phyloP scores from a whole-genome alignment of 1,140 invertebrate species.

The Eueides isabella region DNA sequence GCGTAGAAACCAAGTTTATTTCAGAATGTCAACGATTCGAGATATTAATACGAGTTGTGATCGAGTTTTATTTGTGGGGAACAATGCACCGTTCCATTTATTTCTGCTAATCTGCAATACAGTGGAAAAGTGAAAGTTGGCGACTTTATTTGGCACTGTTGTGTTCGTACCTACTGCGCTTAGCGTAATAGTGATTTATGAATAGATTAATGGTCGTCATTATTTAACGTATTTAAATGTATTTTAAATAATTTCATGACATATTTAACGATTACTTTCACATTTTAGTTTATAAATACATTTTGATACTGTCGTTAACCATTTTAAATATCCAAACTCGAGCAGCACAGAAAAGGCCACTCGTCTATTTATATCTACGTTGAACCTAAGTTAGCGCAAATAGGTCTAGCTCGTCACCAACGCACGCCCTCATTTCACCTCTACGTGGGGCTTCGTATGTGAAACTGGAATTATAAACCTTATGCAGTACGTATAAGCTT shows the following conservation, averaged over 20 bases:
- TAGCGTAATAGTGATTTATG: slow-evolving; percentile 1
- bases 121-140: slow-evolving; percentile 34
- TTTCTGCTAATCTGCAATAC: slow-evolving; percentile 33
- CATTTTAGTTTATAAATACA: not conserved
- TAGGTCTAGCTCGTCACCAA: slow-evolving; percentile 34
- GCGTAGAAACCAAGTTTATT: not conserved
- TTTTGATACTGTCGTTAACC: slow-evolving; percentile 15
- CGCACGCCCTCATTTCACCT: slow-evolving; percentile 53
- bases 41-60: slow-evolving; percentile 10
- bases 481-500: not conserved
- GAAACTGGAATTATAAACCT: slow-evolving; percentile 14
- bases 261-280: not conserved
- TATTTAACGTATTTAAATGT: not conserved
- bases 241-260: not conserved
- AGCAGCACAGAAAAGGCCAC: slow-evolving; percentile 31
- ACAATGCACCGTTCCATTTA: slow-evolving; percentile 33
- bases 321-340: slow-evolving; percentile 25
- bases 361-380: slow-evolving; percentile 37
- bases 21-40: slow-evolving; percentile 11
- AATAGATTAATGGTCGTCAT: slow-evolving; percentile 10
- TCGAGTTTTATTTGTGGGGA: slow-evolving; percentile 19
- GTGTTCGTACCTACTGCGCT: slow-evolving; percentile 5
- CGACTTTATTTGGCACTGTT: slow-evolving; percentile 20
- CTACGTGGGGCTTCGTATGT: slow-evolving; percentile 56
- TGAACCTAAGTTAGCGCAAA: slow-evolving; percentile 37